Evolutionary conservation across 2,797 vertebrate species (phyloP), one percentile per base, ranked within the genome.

Genomic region (Pseudochromis fuscus): DNA sequence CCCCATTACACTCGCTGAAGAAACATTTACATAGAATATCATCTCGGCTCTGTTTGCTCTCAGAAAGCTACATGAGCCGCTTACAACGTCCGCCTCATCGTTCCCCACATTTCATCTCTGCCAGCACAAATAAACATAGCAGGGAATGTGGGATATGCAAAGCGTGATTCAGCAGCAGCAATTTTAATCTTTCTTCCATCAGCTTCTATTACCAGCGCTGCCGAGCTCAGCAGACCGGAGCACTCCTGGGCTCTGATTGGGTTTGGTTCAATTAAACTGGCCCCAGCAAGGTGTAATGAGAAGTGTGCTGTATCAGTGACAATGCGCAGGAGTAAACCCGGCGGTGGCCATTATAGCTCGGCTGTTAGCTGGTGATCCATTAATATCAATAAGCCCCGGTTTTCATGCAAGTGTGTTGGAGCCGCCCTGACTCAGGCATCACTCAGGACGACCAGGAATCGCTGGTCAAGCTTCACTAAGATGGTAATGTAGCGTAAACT

Each of bases 171-270:
- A 63, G 71, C 61, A 49, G 67, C 76, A 63, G 21, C 67, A 42
- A 67, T 91, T 89, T 89, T 87, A 90, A 92, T 91, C 89, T 85
- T 75, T 67, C 72, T 21, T 72, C 77, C 78, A 84, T 92, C 88
- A 82, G 72, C 77, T 74, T 83, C 67, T 66, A 81, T 89, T 85
- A 82, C 44, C 64, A 7, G 46, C 27, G 2, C 69, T 55, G 76
- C 68, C 16, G 13, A 60, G 59, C 70, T 87, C 86, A 75, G 83
- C 63, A 65, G 79, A 84, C 67, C 67, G 40, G 11, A 51, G 37
- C 38, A 31, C 69, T 79, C 65, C 77, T 1, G 77, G 70, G 66
- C 82, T 77, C 74, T 87, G 83, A 88, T 90, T 88, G 84, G 85
- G 83, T 90, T n/a, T 88, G 83, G 72, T 63, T 75, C 84, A 82